Evolutionary conservation across 1,140 invertebrate genomes (phyloP).

Genomic region (Procambarus clarkii): DNA sequence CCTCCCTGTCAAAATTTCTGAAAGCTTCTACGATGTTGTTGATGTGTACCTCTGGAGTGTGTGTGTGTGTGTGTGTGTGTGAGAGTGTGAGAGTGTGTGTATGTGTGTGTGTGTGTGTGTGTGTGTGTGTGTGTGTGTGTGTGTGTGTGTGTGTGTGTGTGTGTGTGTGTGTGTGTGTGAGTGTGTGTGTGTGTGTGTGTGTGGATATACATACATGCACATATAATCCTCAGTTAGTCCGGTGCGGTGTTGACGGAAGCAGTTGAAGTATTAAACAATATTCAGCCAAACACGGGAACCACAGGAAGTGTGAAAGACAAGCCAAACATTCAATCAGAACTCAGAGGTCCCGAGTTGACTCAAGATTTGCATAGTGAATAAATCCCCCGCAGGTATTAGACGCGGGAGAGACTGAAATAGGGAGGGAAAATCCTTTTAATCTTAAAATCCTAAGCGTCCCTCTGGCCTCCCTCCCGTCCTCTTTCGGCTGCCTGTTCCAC

Average conservation of each 20-base stretch:
- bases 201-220: neutral
- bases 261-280: neutral
- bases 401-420: neutral
- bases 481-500: too few relatives aligned
- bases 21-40: too few relatives aligned
- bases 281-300: neutral
- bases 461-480: neutral
- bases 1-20: too few relatives aligned
- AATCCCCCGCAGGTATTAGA: slow-evolving; percentile 1
- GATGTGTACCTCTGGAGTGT: too few relatives aligned
- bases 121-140: too few relatives aligned
- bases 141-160: too few relatives aligned
- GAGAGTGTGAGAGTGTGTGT: too few relatives aligned
- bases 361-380: slow-evolving; percentile 18
- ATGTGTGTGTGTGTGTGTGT: too few relatives aligned
- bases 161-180: too few relatives aligned
- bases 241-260: neutral
- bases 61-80: too few relatives aligned
- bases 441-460: neutral
- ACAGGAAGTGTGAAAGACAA: slow-evolving; percentile 4
- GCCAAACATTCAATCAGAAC: slow-evolving; percentile 10
- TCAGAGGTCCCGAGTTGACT: neutral
- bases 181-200: too few relatives aligned
- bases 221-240: neutral
- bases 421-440: neutral